phyloP scores from a whole-genome alignment of 2,113 vertebrate species.

The Sapajus apella region DNA sequence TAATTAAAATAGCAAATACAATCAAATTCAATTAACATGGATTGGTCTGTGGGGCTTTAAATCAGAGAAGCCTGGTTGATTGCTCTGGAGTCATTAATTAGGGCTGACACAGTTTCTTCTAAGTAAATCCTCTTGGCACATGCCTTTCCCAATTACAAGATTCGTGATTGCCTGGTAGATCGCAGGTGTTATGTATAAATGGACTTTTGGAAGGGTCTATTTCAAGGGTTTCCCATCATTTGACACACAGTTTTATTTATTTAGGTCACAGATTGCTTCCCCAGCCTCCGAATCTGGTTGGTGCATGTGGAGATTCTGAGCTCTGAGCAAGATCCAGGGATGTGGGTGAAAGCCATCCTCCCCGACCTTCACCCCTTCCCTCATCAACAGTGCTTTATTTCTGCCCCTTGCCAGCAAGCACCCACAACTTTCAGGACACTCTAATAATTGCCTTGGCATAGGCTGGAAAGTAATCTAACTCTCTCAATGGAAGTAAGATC shows the following conservation, averaged over 20 bases:
- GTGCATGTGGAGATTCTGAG: accelerated
- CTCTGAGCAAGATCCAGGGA: background rate
- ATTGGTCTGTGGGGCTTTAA: conserved; percentile 74
- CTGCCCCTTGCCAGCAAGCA: background rate
- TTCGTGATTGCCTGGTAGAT: background rate
- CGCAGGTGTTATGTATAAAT: background rate
- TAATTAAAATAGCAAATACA: conserved; percentile 78
- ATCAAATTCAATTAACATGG: conserved; percentile 72
- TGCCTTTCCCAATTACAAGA: background rate
- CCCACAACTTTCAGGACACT: background rate
- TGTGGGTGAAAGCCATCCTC: accelerated
- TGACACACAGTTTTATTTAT: background rate
- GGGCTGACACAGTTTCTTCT: conserved; percentile 30
- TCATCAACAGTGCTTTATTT: background rate
- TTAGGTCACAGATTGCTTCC: background rate
- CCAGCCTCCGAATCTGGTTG: accelerated
- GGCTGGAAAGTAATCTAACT: background rate
- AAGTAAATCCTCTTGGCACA: conserved; percentile 12
- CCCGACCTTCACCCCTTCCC: background rate
- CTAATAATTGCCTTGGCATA: background rate
- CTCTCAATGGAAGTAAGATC: background rate
- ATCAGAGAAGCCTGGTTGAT: conserved; percentile 62
- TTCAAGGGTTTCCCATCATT: background rate
- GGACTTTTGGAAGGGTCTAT: background rate
- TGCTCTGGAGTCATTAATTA: conserved; percentile 69